Evolutionary conservation across 2,888 invertebrate species (phyloP), one percentile per base, ranked within the genome.

Genomic region (Kryphioiulus occultus): DNA sequence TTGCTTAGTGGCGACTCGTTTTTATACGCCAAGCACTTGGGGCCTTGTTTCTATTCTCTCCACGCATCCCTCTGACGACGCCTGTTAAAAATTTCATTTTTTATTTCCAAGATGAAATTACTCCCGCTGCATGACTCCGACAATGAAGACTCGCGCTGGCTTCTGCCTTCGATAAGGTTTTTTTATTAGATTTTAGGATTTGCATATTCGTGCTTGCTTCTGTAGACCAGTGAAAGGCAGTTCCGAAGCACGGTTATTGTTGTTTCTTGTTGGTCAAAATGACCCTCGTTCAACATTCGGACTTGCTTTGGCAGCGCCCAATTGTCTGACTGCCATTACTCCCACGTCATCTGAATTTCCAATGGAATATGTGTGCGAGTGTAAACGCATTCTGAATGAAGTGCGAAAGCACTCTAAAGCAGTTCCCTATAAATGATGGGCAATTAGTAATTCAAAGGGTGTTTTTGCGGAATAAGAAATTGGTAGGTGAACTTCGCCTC

Each of bases 101-200:
- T 59, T 59, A 59, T 22, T 59, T 59, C 22, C 1, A n/a, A 59
- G n/a, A 59, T 59, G 59, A 59, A 59, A 59, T 59, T 59, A 59
- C n/a, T 59, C 59, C 2, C 59, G 59, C 59, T n/a, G 59, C 59
- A n/a, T 59, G 59, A n/a, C 15, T 59, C 59, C n/a, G n/a, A n/a
- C 59, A 59, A 59, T 59, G 59, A n/a, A 19, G n/a, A n/a, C n/a
- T 10, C 47, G 17, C 47, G 15, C 3, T 2, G 7, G 59, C n/a
- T 59, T 59, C n/a, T 59, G 7, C n/a, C 15, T 47, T 47, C 47
- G n/a, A 39, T 9, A 9, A 5, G 39, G 3, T 22, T n/a, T 59
- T 59, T 19, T 59, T 59, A n/a, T 59, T 59, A n/a, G n/a, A 59
- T 59, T 59, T 59, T 59, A 59, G 59, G n/a, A n/a, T 59, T 22